phyloP scores from a whole-genome alignment of 2,113 vertebrate genomes.

The Lepus americanus region DNA sequence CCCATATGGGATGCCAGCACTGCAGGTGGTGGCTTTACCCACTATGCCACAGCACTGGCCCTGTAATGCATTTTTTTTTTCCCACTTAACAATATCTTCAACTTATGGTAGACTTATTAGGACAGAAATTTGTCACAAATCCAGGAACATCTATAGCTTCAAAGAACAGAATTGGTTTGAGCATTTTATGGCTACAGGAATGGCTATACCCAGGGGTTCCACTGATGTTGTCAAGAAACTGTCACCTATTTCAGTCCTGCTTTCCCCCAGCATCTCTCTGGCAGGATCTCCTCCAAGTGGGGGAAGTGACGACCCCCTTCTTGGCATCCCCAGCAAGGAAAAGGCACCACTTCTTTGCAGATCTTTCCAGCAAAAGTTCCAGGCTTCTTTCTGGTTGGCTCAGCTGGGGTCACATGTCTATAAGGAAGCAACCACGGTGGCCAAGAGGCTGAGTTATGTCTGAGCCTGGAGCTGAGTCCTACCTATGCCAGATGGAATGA shows the following conservation, averaged over 20 bases:
- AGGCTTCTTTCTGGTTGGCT: background rate
- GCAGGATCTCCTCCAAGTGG: background rate
- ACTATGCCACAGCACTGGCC: no score
- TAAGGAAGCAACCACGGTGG: background rate
- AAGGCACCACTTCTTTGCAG: background rate
- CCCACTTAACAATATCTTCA: background rate
- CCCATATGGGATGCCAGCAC: no score
- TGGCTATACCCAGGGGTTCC: background rate
- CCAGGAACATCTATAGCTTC: background rate
- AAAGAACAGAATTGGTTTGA: background rate
- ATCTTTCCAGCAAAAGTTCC: background rate
- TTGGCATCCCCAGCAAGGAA: background rate
- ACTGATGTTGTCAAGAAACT: background rate
- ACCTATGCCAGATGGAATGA: background rate
- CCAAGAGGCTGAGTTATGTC: background rate
- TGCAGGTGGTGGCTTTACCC: no score
- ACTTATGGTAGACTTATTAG: background rate
- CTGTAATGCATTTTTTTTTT: no score
- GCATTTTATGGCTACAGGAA: background rate
- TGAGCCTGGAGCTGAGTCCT: background rate
- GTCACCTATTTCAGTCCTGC: background rate
- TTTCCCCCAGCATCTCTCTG: background rate
- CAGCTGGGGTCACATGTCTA: background rate
- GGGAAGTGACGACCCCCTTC: background rate
- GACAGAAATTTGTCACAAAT: background rate